phyloP scores from a whole-genome alignment of 2,888 invertebrate species.

The Hirudinaria manillensis region DNA sequence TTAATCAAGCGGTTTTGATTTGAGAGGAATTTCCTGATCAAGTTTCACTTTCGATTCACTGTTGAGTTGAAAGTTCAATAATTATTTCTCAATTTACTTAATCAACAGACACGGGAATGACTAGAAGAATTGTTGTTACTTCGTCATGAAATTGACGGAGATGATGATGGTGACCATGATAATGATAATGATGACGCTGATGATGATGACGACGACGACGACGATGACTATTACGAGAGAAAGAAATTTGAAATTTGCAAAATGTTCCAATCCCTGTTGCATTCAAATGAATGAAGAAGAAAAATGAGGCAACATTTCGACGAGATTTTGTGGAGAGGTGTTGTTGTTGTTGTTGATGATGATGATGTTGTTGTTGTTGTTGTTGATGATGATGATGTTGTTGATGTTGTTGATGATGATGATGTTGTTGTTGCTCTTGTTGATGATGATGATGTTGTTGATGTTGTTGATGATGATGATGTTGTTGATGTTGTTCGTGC shows the following conservation, averaged over 20 bases:
- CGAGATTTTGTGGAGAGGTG: no score
- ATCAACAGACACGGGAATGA: no score
- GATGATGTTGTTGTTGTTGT: neutral
- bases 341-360: no score
- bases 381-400: conserved; percentile 19
- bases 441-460: conserved; percentile 27
- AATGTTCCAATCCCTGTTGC: neutral
- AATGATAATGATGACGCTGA: conserved; percentile 16
- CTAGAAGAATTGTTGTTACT: no score
- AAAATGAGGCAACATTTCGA: no score
- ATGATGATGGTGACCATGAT: conserved; percentile 27
- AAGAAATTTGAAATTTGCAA: neutral
- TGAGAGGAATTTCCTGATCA: no score
- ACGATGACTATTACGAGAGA: conserved; percentile 1
- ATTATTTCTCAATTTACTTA: no score
- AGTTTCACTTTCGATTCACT: no score
- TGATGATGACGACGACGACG: conserved; percentile 25
- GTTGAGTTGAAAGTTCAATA: no score
- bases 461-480: conserved; percentile 9
- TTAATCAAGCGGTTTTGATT: no score
- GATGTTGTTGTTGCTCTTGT: conserved; percentile 20
- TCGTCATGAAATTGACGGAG: conserved; percentile 18
- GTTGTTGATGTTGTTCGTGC: no score
- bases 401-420: conserved; percentile 28
- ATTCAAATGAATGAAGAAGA: conserved; percentile 1